Percentiles rank a stretch among this genome's conserved stretches.
These are phyloP conservation scores for Entomobrya multifasciata DNA, from an alignment of 2,888 invertebrate genomes.

Conservation along the genomic window DNA sequence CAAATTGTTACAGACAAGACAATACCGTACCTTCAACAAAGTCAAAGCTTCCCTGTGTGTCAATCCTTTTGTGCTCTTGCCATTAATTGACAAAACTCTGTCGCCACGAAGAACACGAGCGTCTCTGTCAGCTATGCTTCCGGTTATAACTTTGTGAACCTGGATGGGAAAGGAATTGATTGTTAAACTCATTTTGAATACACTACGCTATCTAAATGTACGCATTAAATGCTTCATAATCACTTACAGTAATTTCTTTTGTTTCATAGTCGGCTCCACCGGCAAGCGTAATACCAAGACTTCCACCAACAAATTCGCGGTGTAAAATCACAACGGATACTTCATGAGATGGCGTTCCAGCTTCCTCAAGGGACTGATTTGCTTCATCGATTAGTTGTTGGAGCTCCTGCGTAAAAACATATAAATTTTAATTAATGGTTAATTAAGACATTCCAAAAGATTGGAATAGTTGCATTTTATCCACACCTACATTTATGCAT, in stretches of 20 bases:
- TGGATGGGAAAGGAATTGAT: slow-evolving; percentile 82
- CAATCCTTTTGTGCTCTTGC: slow-evolving; percentile 89
- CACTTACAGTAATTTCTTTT: slow-evolving; percentile 92
- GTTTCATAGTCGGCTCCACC: slow-evolving; percentile 95
- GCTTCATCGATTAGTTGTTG: slow-evolving; percentile 86
- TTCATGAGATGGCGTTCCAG: slow-evolving; percentile 82
- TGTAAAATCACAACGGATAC: slow-evolving; percentile 86
- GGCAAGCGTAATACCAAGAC: slow-evolving; percentile 92
- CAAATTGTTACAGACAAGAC: background rate
- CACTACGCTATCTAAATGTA: background rate
- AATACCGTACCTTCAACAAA: slow-evolving; percentile 88
- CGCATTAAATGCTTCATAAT: background rate
- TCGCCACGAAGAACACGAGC: slow-evolving; percentile 93
- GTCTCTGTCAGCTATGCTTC: slow-evolving; percentile 92
- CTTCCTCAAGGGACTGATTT: slow-evolving; percentile 85
- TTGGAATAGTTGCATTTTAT: too few species aligned
- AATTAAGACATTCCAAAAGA: too few species aligned
- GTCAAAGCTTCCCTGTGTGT: slow-evolving; percentile 93
- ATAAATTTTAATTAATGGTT: too few species aligned
- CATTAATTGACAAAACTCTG: slow-evolving; percentile 93
- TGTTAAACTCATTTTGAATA: background rate
- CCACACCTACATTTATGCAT: too few species aligned
- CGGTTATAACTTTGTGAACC: slow-evolving; percentile 93
- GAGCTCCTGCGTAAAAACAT: slow-evolving; percentile 84
- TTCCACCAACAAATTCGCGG: slow-evolving; percentile 87